Base-by-base conservation (phyloP, 2,113 vertebrate species). In the Tragelaphus buxtoni region DNA sequence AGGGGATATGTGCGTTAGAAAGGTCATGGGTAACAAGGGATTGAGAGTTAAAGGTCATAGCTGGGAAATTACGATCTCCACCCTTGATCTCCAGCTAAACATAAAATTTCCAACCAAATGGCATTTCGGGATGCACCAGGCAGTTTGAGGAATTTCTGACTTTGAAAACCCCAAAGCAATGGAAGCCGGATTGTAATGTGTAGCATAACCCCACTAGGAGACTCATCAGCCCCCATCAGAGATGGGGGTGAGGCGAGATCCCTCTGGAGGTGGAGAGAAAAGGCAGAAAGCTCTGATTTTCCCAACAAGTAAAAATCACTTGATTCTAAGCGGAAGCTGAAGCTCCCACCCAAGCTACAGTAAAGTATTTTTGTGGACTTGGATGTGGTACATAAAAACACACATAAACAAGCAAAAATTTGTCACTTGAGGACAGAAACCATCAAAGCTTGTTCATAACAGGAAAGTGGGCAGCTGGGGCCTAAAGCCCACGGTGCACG, bases 1-100 rank as follows among this genome's bases (percentile, higher is more conserved):
- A 84, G 72, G 69, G 92, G 88, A 82, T 79, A 56, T 9, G 61
- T 30, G 87, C 47, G 42, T 91, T 83, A 91, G 82, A 95, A 93
- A 97, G 79, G 72, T 92, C 89, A 82, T 58, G 49, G 6, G 53
- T 80, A 39, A 56, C n/a, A 26, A 24, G 95, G 85, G 96, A 86
- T 18, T 61, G 45, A 90, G 61, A 87, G 35, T 13, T 88, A 82
- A 95, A 97, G 91, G 93, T 96, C 90, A 47, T 63, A 89, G 30
- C 93, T 91, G 82, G 95, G 69, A 91, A 89, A 92, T 95, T 88
- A 93, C 18, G 89, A 80, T 91, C 72, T 53, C 42, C 22, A 53
- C 61, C 16, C 80, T 93, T 79, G 63, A 77, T 86, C 56, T 63
- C 72, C 88, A 93, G 6, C n/a, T 81, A 9, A 32, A 47, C 14